A percentile compares a stretch with the other conserved stretches of the same genome.
These are phyloP conservation scores for Magallana gigas DNA, from an alignment of 1,140 invertebrate genomes.

Conservation along the genomic window DNA sequence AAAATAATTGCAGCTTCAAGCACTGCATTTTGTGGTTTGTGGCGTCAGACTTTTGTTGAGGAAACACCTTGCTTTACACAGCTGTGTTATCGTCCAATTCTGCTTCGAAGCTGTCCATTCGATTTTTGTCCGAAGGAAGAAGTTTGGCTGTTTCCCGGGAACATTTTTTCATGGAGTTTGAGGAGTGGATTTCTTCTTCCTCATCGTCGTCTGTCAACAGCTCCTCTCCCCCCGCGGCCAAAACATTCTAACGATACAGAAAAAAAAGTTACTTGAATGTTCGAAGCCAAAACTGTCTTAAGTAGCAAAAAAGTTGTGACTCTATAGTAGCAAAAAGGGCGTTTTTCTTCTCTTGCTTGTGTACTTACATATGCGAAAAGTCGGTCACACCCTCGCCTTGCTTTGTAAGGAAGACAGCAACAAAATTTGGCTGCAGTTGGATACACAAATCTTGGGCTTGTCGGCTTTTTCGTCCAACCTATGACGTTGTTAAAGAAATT, in stretches of 20 bases:
- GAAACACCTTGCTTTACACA: not conserved
- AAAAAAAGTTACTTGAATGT: not conserved
- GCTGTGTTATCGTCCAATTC: slow-evolving; percentile 36
- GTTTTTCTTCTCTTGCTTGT: too few species aligned
- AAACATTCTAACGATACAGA: slow-evolving; percentile 35
- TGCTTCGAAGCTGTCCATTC: slow-evolving; percentile 54
- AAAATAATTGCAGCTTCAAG: too few species aligned
- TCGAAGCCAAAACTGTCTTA: too few species aligned
- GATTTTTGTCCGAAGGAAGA: slow-evolving; percentile 33
- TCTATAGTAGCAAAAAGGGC: too few species aligned
- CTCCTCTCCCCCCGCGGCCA: not conserved
- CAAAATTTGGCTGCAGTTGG: slow-evolving; percentile 54
- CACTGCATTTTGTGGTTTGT: too few species aligned
- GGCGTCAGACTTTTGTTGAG: too few species aligned
- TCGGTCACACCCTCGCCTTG: slow-evolving; percentile 14
- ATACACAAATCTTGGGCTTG: slow-evolving; percentile 51
- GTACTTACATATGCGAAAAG: slow-evolving; percentile 54
- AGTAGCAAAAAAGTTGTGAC: too few species aligned
- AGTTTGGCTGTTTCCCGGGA: slow-evolving; percentile 44
- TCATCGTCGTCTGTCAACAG: slow-evolving; percentile 51
- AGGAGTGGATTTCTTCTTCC: slow-evolving; percentile 22
- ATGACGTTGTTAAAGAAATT: not conserved
- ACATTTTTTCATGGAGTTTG: slow-evolving; percentile 11
- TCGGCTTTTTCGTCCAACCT: slow-evolving; percentile 54
- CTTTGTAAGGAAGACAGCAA: slow-evolving; percentile 45